Evolutionary conservation across 2,113 vertebrate genomes (phyloP).

Genomic region (Erythrocercus mccallii): DNA sequence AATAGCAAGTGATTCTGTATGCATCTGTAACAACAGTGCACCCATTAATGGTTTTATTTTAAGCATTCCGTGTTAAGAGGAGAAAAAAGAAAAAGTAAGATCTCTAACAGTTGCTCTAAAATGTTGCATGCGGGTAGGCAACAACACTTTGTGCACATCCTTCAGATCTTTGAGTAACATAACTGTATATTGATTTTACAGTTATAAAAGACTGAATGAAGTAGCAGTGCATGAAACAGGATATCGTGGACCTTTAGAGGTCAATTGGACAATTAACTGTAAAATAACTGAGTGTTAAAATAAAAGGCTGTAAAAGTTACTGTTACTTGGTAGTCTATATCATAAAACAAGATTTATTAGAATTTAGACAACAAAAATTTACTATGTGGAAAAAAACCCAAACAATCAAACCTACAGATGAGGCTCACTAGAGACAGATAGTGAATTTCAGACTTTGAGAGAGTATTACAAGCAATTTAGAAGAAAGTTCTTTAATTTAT

Average conservation of each 20-base stretch:
- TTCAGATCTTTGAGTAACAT: background rate
- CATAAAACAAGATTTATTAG: conserved; percentile 3
- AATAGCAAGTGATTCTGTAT: background rate
- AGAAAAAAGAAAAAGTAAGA: background rate
- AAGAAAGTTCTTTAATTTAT: background rate
- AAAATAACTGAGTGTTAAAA: conserved; percentile 5
- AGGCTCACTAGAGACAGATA: background rate
- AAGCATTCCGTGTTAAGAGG: background rate
- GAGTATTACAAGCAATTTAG: background rate
- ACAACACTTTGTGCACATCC: background rate
- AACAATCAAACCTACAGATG: background rate
- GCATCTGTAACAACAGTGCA: background rate
- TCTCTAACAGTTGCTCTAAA: background rate
- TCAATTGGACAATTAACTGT: conserved; percentile 17
- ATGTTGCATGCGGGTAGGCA: background rate
- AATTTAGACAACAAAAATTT: background rate
- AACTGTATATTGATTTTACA: background rate
- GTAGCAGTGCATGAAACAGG: background rate
- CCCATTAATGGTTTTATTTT: background rate
- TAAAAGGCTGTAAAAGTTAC: background rate
- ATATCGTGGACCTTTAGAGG: background rate
- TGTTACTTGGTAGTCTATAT: background rate
- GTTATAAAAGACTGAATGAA: conserved; percentile 4
- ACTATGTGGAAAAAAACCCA: background rate
- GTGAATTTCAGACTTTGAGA: background rate